Base-by-base conservation (phyloP, 1,140 invertebrate genomes). In the Lutraria rhynchaena region DNA sequence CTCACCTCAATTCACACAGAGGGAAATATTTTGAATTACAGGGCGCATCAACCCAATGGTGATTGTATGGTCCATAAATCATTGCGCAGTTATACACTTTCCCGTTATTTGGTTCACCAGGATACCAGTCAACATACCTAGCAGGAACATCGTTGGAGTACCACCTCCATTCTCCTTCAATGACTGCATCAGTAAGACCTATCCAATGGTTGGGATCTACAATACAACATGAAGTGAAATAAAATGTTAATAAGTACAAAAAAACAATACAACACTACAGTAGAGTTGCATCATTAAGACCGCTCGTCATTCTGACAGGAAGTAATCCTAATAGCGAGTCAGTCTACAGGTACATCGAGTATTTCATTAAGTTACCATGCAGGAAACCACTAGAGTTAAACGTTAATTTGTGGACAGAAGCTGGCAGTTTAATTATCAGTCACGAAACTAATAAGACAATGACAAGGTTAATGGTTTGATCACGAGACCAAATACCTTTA, bases 131-230 rank as follows among this genome's bases (percentile, higher is more conserved):
- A 13, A 55, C 58, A 51, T 60, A 80, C 1, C 17, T 70, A 22
- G 55, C 27, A 17, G 24, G 31, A 19, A 13, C 13, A 19, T 70
- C 63, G 9, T 63, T 80, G 22, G 33, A 29, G 15, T 67, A 58
- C 76, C 76, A 80, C 19, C 33, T 80, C 76, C 76, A 80, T 27
- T 7, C 11, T 0, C 65, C 76, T 51, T 80, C 76, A 44, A 80
- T 29, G 11, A 80, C 53, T 22, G 67, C 63, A 57, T 80, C 76
- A 15, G 65, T 70, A 13, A 41, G 22, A 19, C 67, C 76, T n/a
- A 80, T 60, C 76, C 76, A 80, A n/a, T 73, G 70, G 3, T 22
- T 19, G 17, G 19, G 41, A 31, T 41, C 65, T 69, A 13, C n/a
- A 24, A 63, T 19, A 33, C 27, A 53, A 53, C 51, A 53, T 53